phyloP scores from a whole-genome alignment of 2,888 invertebrate genomes.

The Leucophora obtusa region DNA sequence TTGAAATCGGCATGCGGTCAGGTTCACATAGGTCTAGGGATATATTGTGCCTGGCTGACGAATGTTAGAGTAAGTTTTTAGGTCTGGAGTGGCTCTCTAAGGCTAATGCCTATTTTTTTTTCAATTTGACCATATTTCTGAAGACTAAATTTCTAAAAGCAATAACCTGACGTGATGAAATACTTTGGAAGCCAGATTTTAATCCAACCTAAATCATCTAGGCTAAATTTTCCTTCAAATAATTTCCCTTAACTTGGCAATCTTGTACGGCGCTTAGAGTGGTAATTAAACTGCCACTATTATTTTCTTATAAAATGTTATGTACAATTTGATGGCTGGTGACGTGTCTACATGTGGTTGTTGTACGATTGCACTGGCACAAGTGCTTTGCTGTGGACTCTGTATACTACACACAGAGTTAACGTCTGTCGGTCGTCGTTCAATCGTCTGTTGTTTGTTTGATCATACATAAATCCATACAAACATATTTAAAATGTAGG shows the following conservation, averaged over 20 bases:
- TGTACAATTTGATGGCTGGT: slow-evolving; percentile 62
- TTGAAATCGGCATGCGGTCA: too few species aligned
- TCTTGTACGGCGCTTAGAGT: slow-evolving; percentile 54
- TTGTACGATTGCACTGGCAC: slow-evolving; percentile 47
- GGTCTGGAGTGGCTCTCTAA: too few species aligned
- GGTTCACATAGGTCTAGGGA: too few species aligned
- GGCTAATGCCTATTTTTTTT: too few species aligned
- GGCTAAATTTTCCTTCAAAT: too few species aligned
- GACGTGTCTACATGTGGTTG: slow-evolving; percentile 55
- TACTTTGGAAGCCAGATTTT: too few species aligned
- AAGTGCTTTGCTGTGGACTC: slow-evolving; percentile 44
- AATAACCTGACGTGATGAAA: too few species aligned
- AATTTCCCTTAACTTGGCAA: slow-evolving; percentile 25
- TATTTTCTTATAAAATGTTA: slow-evolving; percentile 59
- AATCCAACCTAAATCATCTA: too few species aligned
- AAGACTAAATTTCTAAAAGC: too few species aligned
- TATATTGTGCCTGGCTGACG: too few species aligned
- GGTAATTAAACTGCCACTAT: slow-evolving; percentile 65
- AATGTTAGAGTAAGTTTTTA: too few species aligned
- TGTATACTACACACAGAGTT: neutral
- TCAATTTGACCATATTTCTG: too few species aligned
- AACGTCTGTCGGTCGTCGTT: neutral
- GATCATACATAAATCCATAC: slow-evolving; percentile 11
- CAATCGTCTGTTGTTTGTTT: neutral
- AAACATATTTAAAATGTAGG: slow-evolving; percentile 34